These are phyloP conservation scores for Brenthis hecate DNA, from an alignment of 2,888 invertebrate species.

Conservation along the genomic window DNA sequence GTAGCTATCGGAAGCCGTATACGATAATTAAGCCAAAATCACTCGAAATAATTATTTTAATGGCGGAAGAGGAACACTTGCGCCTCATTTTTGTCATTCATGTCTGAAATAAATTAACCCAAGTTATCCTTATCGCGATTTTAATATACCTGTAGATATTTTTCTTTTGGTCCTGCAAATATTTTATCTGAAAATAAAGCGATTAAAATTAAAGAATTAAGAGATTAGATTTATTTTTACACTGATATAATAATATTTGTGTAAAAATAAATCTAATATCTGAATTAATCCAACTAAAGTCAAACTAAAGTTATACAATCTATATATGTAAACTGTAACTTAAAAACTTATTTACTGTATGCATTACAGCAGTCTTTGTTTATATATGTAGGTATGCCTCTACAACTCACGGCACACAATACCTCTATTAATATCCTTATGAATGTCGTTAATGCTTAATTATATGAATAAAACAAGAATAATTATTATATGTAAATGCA, in stretches of 20 bases:
- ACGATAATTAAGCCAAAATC: slow-evolving; percentile 74
- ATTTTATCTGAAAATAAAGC: background rate
- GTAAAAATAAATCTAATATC: no score
- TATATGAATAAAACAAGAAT: slow-evolving; percentile 29
- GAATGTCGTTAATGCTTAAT: slow-evolving; percentile 27
- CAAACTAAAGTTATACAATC: no score
- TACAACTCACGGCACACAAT: slow-evolving; percentile 10
- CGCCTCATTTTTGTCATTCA: slow-evolving; percentile 42
- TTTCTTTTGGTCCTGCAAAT: background rate
- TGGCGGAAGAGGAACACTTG: slow-evolving; percentile 76
- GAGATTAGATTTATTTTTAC: no score
- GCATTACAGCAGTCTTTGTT: background rate
- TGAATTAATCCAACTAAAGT: no score
- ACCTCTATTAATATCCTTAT: slow-evolving; percentile 23
- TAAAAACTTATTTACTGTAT: slow-evolving; percentile 4
- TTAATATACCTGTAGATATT: background rate
- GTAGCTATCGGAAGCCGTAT: slow-evolving; percentile 63
- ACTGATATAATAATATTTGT: no score
- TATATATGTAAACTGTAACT: no score
- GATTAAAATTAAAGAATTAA: no score
- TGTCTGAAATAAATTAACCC: slow-evolving; percentile 24
- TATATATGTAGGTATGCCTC: background rate
- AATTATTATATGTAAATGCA: slow-evolving; percentile 29
- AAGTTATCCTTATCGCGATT: background rate
- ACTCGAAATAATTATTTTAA: slow-evolving; percentile 74